Percentiles rank a stretch among this genome's conserved stretches.
These are phyloP conservation scores for Thalassaphorura encarpata DNA, from an alignment of 1,140 invertebrate genomes.

Conservation along the genomic window DNA sequence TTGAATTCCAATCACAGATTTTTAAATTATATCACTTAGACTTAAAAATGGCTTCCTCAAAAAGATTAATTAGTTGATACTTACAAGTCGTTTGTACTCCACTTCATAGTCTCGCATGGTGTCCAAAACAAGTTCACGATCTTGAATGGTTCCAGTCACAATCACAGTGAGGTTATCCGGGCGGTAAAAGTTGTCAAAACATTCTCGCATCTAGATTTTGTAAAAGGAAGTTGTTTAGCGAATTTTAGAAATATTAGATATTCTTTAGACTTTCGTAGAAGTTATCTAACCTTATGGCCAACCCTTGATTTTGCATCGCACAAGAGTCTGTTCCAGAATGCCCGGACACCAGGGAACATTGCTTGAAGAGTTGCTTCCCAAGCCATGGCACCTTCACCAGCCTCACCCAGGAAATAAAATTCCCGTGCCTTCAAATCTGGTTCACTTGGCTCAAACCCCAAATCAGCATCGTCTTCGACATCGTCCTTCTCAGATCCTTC, in stretches of 20 bases:
- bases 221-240: not conserved
- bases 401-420: constrained; percentile 26
- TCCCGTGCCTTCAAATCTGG: constrained; percentile 5
- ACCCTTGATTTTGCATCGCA: constrained; percentile 9
- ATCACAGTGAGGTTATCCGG: constrained; percentile 28
- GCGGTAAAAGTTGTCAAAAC: constrained; percentile 24
- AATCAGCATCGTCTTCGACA: not conserved
- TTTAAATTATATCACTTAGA: not conserved
- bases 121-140: constrained; percentile 15
- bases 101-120: constrained; percentile 21
- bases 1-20: constrained; percentile 2
- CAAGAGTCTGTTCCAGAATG: constrained; percentile 24
- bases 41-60: too few species aligned
- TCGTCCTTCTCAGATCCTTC: too few species aligned
- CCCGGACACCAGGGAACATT: constrained; percentile 19
- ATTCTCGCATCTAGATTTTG: constrained; percentile 19
- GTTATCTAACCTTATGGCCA: constrained; percentile 8
- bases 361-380: constrained; percentile 30
- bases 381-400: constrained; percentile 29
- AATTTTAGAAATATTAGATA: not conserved
- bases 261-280: not conserved
- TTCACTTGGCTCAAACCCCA: not conserved
- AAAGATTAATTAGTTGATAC: not conserved
- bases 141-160: constrained; percentile 20
- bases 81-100: constrained; percentile 17